Conservation (phyloP, 2,113 vertebrate genomes). For the Amazona vittata region DNA sequence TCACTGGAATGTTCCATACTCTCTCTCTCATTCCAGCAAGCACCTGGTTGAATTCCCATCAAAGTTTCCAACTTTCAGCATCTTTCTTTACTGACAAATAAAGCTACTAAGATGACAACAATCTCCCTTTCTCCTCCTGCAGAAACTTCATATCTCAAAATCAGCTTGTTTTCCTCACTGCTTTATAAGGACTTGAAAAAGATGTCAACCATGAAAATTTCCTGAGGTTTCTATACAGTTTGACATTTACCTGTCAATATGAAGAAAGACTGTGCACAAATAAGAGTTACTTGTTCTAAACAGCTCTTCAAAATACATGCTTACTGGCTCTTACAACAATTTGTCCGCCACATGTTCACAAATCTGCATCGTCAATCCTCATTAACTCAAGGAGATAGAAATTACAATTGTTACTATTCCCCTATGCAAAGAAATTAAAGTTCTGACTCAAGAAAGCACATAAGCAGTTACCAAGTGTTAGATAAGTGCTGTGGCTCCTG, state of each 20-base stretch:
- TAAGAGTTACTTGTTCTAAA: conserved; percentile 35
- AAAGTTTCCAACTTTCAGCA: background rate
- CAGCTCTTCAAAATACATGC: background rate
- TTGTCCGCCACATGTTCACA: background rate
- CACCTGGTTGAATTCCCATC: background rate
- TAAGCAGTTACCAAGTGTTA: background rate
- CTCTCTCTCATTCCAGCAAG: background rate
- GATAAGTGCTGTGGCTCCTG: background rate
- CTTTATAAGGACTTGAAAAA: background rate
- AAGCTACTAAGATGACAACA: background rate
- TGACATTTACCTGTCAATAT: conserved; percentile 31
- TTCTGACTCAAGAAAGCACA: background rate
- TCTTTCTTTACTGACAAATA: background rate
- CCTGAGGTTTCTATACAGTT: background rate
- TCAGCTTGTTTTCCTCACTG: background rate
- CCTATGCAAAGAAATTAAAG: background rate
- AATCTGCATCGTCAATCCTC: background rate
- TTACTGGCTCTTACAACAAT: background rate
- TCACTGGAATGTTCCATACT: background rate
- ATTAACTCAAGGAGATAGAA: background rate
- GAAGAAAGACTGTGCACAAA: conserved; percentile 10
- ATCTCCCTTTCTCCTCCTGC: background rate
- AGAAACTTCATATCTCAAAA: background rate
- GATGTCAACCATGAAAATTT: conserved; percentile 2
- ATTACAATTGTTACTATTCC: background rate